Percentiles rank a stretch among this genome's conserved stretches.
phyloP scores from a whole-genome alignment of 2,113 vertebrate species.

The Rafetus swinhoei region DNA sequence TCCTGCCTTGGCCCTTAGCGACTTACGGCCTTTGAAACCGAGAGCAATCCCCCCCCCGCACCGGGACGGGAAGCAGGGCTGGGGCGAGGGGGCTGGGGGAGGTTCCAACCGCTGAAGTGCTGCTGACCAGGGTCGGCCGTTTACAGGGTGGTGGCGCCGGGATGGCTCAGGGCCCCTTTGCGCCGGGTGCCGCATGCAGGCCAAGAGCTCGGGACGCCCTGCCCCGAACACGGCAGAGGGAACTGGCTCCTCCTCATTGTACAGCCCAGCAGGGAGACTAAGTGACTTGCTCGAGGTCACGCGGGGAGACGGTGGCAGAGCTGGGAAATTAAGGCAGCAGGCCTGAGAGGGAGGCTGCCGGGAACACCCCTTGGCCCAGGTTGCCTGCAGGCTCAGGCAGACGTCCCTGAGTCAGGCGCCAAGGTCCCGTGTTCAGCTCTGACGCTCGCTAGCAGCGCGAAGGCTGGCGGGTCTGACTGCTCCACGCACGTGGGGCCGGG shows the following conservation, averaged over 20 bases:
- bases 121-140: background rate
- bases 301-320: background rate
- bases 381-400: background rate
- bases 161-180: background rate
- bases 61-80: conserved; percentile 35
- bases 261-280: background rate
- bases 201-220: accelerated
- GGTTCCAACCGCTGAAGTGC: background rate
- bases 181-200: background rate
- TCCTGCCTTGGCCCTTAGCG: background rate
- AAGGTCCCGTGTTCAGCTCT: background rate
- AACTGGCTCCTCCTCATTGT: background rate
- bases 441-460: no score
- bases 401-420: background rate
- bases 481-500: no score
- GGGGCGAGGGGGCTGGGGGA: background rate
- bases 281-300: background rate
- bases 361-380: background rate
- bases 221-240: background rate
- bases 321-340: background rate
- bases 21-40: background rate
- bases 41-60: background rate
- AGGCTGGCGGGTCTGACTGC: no score
- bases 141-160: background rate
- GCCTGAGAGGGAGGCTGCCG: background rate